Evolutionary conservation across 2,888 invertebrate genomes (phyloP), one percentile per base, ranked within the genome.

Genomic region (Andrena minutula): DNA sequence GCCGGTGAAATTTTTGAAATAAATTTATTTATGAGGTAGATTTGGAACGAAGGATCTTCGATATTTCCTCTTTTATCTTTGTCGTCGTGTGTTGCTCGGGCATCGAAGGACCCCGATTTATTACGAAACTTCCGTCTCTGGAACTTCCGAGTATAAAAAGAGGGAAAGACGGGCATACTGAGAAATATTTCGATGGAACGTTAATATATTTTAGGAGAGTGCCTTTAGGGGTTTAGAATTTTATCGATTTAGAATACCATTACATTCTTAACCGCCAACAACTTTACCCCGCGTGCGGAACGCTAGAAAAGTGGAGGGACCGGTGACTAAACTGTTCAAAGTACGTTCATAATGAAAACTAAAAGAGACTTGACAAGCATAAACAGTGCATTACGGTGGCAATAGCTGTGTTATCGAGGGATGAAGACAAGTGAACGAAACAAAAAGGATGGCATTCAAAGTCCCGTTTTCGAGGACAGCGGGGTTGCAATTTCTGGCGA

Each of bases 401-500:
- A 32, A 56, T 71, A 70, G 51, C 51, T 41, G 6, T 41, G 41
- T 10, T 47, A 60, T 79, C 70, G 60, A 85, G 86, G 69, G 49
- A 88, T 88, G 88, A 89, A 84, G 83, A 61, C 53, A 35, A 61
- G 75, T 53, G 81, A 79, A 32, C 30, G 28, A 8, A 83, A 76
- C 63, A 82, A n/a, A 51, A 71, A 73, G 64, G 72, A 82, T 69
- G 76, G 69, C 73, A 68, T 87, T 56, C 87, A 83, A 56, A 86
- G 86, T 79, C 87, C 88, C 63, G 77, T 60, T 84, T 91, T 85
- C 75, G 92, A 93, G 75, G 93, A 93, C 73, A 92, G 92, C 81
- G 93, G 93, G 20, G 87, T 93, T 20, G 92, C 91, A 28, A 89
- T 90, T 86, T 92, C 91, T 79, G 92, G 91, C 63, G 92, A 92